phyloP scores from a whole-genome alignment of 2,888 invertebrate genomes.

The Nematopogon swammerdamellus region DNA sequence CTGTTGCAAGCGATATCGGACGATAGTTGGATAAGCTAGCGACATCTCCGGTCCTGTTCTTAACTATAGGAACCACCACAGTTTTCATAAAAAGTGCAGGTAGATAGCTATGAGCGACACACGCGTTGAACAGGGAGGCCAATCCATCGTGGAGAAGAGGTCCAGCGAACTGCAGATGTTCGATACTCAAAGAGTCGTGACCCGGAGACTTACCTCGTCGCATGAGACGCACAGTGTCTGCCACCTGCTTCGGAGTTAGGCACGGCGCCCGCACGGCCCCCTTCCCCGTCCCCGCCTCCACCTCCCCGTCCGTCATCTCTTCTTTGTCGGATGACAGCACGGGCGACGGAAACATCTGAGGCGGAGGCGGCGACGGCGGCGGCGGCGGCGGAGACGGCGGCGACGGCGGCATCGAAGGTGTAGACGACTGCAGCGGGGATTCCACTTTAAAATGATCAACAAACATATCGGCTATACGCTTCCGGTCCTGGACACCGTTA shows the following conservation, averaged over 20 bases:
- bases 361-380: neutral
- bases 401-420: too few relatives aligned
- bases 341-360: neutral
- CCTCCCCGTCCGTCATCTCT: too few relatives aligned
- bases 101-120: slow-evolving; percentile 3
- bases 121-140: slow-evolving; percentile 1
- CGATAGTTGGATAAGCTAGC: slow-evolving; percentile 1
- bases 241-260: neutral
- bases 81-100: neutral
- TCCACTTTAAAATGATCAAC: neutral
- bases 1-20: slow-evolving; percentile 2
- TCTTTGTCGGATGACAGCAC: neutral
- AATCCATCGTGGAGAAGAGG: neutral
- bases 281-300: too few relatives aligned
- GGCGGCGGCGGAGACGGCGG: neutral
- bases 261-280: neutral
- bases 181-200: slow-evolving; percentile 1
- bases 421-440: neutral
- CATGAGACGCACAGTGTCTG: neutral
- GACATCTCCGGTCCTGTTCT: slow-evolving; percentile 3
- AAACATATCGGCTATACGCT: neutral
- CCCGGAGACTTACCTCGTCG: slow-evolving; percentile 1
- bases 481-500: neutral
- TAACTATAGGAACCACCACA: slow-evolving; percentile 2
- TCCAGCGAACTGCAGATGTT: slow-evolving; percentile 3